Percentiles rank a stretch among this genome's conserved stretches.
Evolutionary conservation across 2,113 vertebrate species (phyloP).

Genomic region (Morphnarchus princeps): DNA sequence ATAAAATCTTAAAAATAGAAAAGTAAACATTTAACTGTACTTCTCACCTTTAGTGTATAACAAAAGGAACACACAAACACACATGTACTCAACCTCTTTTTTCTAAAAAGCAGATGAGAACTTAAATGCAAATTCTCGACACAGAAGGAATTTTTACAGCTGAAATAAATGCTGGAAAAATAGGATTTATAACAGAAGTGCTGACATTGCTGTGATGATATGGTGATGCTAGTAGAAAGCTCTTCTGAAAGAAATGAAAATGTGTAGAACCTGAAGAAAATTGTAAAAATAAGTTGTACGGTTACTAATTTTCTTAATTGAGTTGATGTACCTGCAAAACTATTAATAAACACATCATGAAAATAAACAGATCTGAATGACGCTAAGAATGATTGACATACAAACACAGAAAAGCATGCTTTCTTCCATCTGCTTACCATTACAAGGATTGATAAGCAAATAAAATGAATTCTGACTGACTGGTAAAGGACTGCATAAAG

Average conservation of each 20-base stretch:
- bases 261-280: background rate
- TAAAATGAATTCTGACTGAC: slow-evolving; percentile 30
- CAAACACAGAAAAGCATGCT: background rate
- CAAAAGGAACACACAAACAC: background rate
- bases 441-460: background rate
- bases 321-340: background rate
- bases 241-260: background rate
- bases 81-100: background rate
- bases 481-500: slow-evolving; percentile 6
- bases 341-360: slow-evolving; percentile 1
- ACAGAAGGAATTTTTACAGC: background rate
- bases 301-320: background rate
- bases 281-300: background rate
- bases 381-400: background rate
- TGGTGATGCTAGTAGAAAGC: background rate
- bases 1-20: background rate
- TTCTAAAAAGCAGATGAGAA: background rate
- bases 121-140: background rate
- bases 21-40: background rate
- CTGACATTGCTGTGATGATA: background rate
- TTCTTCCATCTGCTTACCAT: slow-evolving; percentile 9
- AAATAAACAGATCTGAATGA: background rate
- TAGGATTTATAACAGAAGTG: background rate
- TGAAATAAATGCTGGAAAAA: background rate
- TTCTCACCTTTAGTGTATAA: background rate